These are phyloP conservation scores for Eidolon dupreanum DNA, from an alignment of 2,797 vertebrate genomes.

Conservation along the genomic window DNA sequence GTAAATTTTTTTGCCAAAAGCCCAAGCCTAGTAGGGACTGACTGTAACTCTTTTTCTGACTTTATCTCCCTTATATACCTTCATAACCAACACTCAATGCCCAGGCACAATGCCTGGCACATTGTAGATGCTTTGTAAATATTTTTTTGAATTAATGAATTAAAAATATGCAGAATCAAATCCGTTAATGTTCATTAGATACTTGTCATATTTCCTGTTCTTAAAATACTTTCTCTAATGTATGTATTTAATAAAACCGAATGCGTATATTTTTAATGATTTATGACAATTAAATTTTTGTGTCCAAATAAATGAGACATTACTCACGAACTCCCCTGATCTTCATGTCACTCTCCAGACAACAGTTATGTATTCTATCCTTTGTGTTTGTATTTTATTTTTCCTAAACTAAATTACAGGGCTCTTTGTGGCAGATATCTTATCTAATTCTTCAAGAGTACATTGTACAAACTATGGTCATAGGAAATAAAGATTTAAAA, in stretches of 20 bases:
- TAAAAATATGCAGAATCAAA: not conserved
- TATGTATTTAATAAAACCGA: slow-evolving; percentile 19
- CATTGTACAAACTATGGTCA: not conserved
- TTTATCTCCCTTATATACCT: not conserved
- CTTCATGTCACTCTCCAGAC: not conserved
- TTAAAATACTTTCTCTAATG: not conserved
- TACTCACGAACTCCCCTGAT: not conserved
- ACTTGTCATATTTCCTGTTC: not conserved
- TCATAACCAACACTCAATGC: not conserved
- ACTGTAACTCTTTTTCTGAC: not conserved
- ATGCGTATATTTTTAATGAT: not conserved
- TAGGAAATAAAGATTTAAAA: not conserved
- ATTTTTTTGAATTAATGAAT: not conserved
- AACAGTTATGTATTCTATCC: not conserved
- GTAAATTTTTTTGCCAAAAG: not conserved
- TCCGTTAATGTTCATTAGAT: not conserved
- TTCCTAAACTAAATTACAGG: not conserved
- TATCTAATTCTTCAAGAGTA: not conserved
- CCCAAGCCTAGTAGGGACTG: not conserved
- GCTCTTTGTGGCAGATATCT: not conserved
- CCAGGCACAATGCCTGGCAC: not conserved
- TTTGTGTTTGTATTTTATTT: not conserved
- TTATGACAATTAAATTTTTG: not conserved
- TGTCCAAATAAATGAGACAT: not conserved
- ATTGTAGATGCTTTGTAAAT: not conserved